phyloP scores from a whole-genome alignment of 2,888 invertebrate species.

The Adelognathus sp. region DNA sequence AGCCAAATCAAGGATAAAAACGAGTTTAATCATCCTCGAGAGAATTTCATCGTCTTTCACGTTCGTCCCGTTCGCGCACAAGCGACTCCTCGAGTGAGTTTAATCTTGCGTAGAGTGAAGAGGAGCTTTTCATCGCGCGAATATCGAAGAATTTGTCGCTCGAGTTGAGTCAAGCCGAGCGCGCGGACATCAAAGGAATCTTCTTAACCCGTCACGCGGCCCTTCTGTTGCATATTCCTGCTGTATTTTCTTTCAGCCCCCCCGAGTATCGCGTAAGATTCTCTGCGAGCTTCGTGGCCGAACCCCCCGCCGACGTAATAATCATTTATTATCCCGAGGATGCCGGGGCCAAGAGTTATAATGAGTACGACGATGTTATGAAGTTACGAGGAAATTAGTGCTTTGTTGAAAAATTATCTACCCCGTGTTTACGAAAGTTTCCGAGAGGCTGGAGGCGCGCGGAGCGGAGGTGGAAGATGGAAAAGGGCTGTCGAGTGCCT shows the following conservation, averaged over 20 bases:
- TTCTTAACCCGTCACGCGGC: constrained; percentile 46
- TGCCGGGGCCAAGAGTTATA: constrained; percentile 61
- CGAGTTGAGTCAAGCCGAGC: constrained; percentile 73
- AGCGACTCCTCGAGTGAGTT: constrained; percentile 54
- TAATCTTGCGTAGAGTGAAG: constrained; percentile 66
- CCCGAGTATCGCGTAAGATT: constrained; percentile 20
- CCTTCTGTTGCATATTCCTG: constrained; percentile 44
- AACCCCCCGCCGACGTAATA: constrained; percentile 69
- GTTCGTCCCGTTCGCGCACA: constrained; percentile 6
- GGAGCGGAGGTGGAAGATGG: constrained; percentile 15
- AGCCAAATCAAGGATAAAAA: constrained; percentile 34
- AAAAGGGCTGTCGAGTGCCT: constrained; percentile 39
- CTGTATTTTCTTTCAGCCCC: constrained; percentile 50
- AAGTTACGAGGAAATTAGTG: constrained; percentile 74
- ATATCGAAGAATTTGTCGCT: constrained; percentile 81
- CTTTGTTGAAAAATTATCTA: constrained; percentile 80
- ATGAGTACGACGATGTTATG: constrained; percentile 75
- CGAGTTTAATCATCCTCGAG: constrained; percentile 49
- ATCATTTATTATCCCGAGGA: constrained; percentile 79
- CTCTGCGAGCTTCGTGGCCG: too few relatives aligned
- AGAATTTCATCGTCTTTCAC: constrained; percentile 47
- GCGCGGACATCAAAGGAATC: constrained; percentile 78
- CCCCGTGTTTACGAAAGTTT: constrained; percentile 55
- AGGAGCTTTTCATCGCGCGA: constrained; percentile 78
- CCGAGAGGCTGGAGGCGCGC: not conserved